A percentile compares a stretch with the other conserved stretches of the same genome.
Evolutionary conservation across 2,113 vertebrate genomes (phyloP).

Genomic region (Trichechus manatus): DNA sequence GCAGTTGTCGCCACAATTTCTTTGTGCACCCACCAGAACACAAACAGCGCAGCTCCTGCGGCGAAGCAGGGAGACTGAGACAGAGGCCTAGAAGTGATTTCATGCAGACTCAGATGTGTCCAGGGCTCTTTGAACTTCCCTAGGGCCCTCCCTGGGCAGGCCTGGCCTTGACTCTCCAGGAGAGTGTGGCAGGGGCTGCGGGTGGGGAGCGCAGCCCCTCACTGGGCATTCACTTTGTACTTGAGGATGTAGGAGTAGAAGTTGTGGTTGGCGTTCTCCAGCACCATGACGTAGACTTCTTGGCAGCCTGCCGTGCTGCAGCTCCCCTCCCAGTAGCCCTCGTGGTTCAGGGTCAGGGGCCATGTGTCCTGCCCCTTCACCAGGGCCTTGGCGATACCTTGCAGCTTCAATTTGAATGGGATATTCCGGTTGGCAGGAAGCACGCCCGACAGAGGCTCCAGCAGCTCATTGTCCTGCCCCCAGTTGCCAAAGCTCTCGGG

Average conservation of each 20-base stretch:
- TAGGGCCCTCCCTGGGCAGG: not conserved
- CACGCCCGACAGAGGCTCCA: slow-evolving; percentile 89
- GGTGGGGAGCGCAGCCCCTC: not conserved
- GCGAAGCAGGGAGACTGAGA: not conserved
- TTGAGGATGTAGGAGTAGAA: slow-evolving; percentile 89
- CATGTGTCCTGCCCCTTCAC: slow-evolving; percentile 85
- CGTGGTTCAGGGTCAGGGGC: slow-evolving; percentile 84
- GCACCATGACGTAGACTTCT: slow-evolving; percentile 90
- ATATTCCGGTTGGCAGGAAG: slow-evolving; percentile 88
- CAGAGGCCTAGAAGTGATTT: slow-evolving; percentile 58
- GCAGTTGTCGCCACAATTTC: not conserved
- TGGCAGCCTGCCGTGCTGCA: slow-evolving; percentile 88
- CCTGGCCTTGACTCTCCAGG: not conserved
- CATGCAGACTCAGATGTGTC: slow-evolving; percentile 52
- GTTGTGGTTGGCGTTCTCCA: slow-evolving; percentile 89
- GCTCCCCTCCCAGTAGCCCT: slow-evolving; percentile 90
- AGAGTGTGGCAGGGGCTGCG: not conserved
- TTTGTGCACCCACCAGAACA: not conserved
- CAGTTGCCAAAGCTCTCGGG: slow-evolving; percentile 88
- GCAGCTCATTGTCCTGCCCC: slow-evolving; percentile 88
- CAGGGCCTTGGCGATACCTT: slow-evolving; percentile 87
- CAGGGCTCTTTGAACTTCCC: slow-evolving; percentile 1
- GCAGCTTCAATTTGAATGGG: slow-evolving; percentile 89
- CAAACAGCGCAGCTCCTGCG: not conserved
- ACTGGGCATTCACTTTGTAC: slow-evolving; percentile 88